A percentile compares a stretch with the other conserved stretches of the same genome.
These are phyloP conservation scores for Archaeoteleia sp. DNA, from an alignment of 2,888 invertebrate species.

Conservation along the genomic window DNA sequence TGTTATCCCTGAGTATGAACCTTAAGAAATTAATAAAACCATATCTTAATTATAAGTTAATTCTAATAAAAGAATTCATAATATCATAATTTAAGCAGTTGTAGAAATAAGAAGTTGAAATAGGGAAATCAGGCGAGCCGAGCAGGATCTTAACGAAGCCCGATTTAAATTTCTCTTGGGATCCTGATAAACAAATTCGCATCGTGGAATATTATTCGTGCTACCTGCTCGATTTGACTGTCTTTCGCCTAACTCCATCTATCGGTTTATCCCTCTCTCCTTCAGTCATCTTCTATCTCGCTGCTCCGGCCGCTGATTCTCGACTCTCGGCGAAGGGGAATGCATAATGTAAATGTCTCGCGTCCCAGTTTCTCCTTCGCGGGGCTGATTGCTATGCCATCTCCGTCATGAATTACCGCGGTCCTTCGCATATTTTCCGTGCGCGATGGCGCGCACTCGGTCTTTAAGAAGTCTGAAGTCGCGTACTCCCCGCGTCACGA, in stretches of 20 bases:
- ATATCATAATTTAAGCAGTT: too few species aligned
- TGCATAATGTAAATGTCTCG: conserved; percentile 68
- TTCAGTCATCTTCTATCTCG: conserved; percentile 20
- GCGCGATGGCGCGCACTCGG: conserved; percentile 46
- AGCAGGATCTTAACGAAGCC: too few species aligned
- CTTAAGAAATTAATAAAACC: too few species aligned
- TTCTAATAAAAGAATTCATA: too few species aligned
- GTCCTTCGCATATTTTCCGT: conserved; percentile 61
- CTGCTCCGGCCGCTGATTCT: conserved; percentile 33
- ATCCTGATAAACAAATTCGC: not conserved
- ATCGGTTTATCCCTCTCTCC: conserved; percentile 20
- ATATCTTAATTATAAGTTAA: too few species aligned
- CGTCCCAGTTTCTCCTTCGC: conserved; percentile 61
- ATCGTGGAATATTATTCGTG: not conserved
- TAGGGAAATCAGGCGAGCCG: too few species aligned
- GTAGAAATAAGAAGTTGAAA: not conserved
- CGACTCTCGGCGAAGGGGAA: conserved; percentile 53
- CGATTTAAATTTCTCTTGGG: too few species aligned
- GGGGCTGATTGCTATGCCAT: conserved; percentile 65
- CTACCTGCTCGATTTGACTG: conserved; percentile 12
- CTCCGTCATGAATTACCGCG: conserved; percentile 60
- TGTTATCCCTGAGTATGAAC: too few species aligned
- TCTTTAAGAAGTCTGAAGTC: conserved; percentile 59
- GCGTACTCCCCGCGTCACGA: conserved; percentile 27
- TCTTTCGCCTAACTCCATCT: conserved; percentile 28